Evolutionary conservation across 2,888 invertebrate species (phyloP), one percentile per base, ranked within the genome.

Genomic region (Troides helena): DNA sequence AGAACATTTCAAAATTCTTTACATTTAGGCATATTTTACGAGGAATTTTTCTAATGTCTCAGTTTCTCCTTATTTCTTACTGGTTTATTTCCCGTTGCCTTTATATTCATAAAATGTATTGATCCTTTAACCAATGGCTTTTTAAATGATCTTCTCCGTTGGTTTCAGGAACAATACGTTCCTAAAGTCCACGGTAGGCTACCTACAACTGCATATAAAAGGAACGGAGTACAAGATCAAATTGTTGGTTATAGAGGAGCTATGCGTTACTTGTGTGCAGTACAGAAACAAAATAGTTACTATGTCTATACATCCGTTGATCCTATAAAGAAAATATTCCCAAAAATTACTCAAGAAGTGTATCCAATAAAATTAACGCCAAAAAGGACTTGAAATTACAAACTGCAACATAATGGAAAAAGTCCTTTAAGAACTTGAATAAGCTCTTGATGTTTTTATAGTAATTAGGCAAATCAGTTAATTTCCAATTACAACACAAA

Each of bases 101-200:
- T 50, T 17, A 39, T 50, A 17, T 14, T 50, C 2, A 17, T 14
- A 53, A n/a, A 53, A 58, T 23, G 39, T 65, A 73, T 71, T 71
- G 73, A 73, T 75, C 76, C 79, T 78, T 75, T 75, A 80, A 77
- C 74, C 79, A 80, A 78, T 78, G 68, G 71, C 60, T 58, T 68
- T 61, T 63, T 21, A 46, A 61, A 50, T 64, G 56, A 36, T 69
- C 59, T 68, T 73, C 74, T 77, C 72, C 74, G 73, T 90, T 91
- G 85, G 87, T 90, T 92, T 86, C 89, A 92, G 92, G 92, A 92
- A 90, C 90, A 79, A 78, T 91, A 89, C 79, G 88, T 89, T 87
- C 89, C 90, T 62, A 87, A 87, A 69, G 81, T 83, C 73, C 85
- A 85, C 71, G 91, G 91, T 85, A 86, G 85, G 76, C 87, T 91